These are phyloP conservation scores for Neoitamus cyanurus DNA, from an alignment of 2,888 invertebrate species.

Conservation along the genomic window DNA sequence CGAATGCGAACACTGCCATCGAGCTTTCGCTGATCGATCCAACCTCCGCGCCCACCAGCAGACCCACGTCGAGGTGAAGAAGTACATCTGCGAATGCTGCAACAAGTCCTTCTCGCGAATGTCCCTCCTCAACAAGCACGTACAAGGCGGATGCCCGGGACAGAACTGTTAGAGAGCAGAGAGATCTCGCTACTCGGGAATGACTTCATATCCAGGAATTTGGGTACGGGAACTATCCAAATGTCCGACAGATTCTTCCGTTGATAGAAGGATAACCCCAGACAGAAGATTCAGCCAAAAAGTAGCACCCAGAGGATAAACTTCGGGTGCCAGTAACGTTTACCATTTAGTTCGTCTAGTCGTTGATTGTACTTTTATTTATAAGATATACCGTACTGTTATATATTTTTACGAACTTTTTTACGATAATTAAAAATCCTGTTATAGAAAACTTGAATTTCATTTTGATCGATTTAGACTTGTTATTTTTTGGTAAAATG, in stretches of 20 bases:
- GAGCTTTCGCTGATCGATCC: conserved; percentile 66
- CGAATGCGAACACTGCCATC: conserved; percentile 63
- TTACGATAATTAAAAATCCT: not conserved
- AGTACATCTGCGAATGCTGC: conserved; percentile 63
- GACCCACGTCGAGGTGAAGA: conserved; percentile 65
- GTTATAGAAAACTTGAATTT: not conserved
- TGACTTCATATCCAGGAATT: not conserved
- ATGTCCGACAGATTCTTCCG: not conserved
- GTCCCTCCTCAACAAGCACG: conserved; percentile 64
- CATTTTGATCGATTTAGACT: no score
- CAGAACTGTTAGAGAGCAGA: not conserved
- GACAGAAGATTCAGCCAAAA: conserved; percentile 22
- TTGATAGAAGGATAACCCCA: not conserved
- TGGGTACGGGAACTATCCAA: not conserved
- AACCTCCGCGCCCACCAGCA: conserved; percentile 65
- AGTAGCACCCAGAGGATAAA: not conserved
- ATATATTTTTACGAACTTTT: not conserved
- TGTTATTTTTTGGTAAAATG: no score
- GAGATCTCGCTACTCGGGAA: not conserved
- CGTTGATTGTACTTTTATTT: not conserved
- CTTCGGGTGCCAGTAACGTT: not conserved
- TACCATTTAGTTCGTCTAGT: conserved; percentile 28
- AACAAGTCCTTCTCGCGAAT: conserved; percentile 65
- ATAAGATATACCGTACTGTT: not conserved
- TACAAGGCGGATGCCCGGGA: conserved; percentile 59